Base-by-base conservation (phyloP, 2,797 vertebrate genomes). In the Anomalospiza imberbis region DNA sequence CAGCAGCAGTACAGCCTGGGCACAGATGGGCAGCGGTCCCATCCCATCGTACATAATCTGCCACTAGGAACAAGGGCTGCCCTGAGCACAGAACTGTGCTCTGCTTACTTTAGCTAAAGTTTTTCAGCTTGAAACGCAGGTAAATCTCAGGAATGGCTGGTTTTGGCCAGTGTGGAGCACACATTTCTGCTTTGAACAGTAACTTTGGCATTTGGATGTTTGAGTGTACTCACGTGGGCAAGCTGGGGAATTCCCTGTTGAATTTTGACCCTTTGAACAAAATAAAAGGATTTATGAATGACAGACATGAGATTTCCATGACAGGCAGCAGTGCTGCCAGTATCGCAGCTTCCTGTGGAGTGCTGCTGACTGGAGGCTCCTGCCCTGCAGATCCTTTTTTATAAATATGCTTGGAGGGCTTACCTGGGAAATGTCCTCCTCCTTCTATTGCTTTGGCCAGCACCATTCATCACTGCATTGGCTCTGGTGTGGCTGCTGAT, bases 11-110 rank as follows among this genome's bases (percentile, higher is more conserved):
- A 5, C 50, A 5, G 13, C 68, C 32, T 22, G 55, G 51, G 47
- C 36, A 44, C 40, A 31, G 61, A 13, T 22, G 45, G 3, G 19
- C 73, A 67, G 45, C 0, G 0, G 62, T 91, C 18, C 31, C 18
- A 10, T 36, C 42, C 28, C 47, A 25, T 45, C 0, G 0, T 7
- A 5, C 0, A 0, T 50, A 16, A 12, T 7, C 40, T 63, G 36
- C 12, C 36, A 74, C 17, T 26, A 29, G 55, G 31, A 85, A 13
- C 17, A 6, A 29, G 40, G 53, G 34, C 58, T 88, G 63, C 54
- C 17, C 2, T 54, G 25, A 65, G 47, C 22, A 40, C 9, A 15
- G 26, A 73, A 42, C 45, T 77, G 34, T 74, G 61, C 48, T 67
- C 65, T 74, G 50, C 62, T 78, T 32, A 34, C 28, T 65, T 25